Evolutionary conservation across 2,113 vertebrate species (phyloP), one percentile per base, ranked within the genome.

Genomic region (Ageneiosus marmoratus): DNA sequence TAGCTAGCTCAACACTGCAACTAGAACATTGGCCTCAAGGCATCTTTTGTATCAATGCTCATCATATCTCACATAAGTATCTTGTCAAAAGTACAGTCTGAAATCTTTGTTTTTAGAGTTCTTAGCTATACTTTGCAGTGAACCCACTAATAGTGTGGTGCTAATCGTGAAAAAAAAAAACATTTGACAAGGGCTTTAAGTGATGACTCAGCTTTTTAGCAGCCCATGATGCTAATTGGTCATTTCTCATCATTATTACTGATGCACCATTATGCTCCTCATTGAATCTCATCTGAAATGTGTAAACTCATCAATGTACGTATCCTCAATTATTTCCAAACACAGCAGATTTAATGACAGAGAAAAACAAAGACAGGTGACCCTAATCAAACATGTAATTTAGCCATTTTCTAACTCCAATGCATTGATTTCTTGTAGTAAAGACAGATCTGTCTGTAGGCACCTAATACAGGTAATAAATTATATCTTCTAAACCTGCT

Each of bases 291-390:
- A 78, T 44, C 34, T 5, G 44, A 78, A 78, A 78, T 27, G 37
- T 78, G 55, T 62, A 34, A 75, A 75, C 48, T 75, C 72, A 53
- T 53, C 72, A 75, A 1, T 34, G 18, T n/a, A n/a, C n/a, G n/a
- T 32, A 27, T 27, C 27, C 48, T 75, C 27, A 53, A 75, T 53
- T 53, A 75, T 73, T 50, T 73, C 15, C 15, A 50, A 73, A 41
- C 65, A 4, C 65, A 10, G 44, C 50, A 73, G 70, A 73, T n/a
- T 29, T 73, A 60, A 48, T 46, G 76, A 60, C 20, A 76, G 12
- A 34, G 76, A 60, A 48, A 29, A 55, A 60, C 20, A 76, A 22
- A 34, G 76, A n/a, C 76, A 62, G 44, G 62, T 60, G 55, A 74
- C 48, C 72, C 7, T 27, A 50, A 51, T 51, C 72, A 51, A 7